These are phyloP conservation scores for Oreochromis spilurus DNA, from an alignment of 2,113 vertebrate genomes.

Conservation along the genomic window DNA sequence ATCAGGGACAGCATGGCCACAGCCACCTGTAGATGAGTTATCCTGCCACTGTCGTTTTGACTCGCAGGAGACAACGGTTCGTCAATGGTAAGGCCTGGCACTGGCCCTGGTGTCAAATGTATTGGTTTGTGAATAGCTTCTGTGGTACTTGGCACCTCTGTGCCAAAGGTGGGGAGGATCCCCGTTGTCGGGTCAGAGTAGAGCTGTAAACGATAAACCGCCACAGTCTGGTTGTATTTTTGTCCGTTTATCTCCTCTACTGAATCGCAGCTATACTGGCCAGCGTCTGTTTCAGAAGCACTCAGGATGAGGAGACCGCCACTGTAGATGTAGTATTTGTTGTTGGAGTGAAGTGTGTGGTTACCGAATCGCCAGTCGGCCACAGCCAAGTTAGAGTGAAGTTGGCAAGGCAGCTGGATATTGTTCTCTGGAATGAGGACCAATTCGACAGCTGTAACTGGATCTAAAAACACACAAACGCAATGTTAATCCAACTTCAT, in stretches of 20 bases:
- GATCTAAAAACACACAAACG: slow-evolving; percentile 46
- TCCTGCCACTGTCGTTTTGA: background rate
- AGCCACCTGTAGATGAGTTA: slow-evolving; percentile 44
- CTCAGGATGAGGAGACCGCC: slow-evolving; percentile 62
- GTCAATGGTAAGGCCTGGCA: background rate
- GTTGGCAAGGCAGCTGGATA: slow-evolving; percentile 51
- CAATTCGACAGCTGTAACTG: slow-evolving; percentile 1
- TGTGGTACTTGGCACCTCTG: background rate
- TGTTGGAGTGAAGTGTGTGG: slow-evolving; percentile 22
- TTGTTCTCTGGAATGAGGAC: slow-evolving; percentile 57
- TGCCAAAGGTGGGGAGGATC: background rate
- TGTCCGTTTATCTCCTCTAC: slow-evolving; percentile 52
- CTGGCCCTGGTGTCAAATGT: background rate
- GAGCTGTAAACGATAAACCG: slow-evolving; percentile 43
- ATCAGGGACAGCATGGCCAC: slow-evolving; percentile 51
- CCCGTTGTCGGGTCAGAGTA: background rate
- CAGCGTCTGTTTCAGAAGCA: slow-evolving; percentile 31
- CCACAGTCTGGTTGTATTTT: slow-evolving; percentile 38
- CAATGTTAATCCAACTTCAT: background rate
- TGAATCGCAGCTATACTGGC: slow-evolving; percentile 61
- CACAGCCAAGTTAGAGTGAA: slow-evolving; percentile 69
- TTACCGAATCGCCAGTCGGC: slow-evolving; percentile 58
- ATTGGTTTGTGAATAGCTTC: background rate
- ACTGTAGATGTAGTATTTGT: slow-evolving; percentile 58
- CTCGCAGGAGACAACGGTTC: background rate